These are phyloP conservation scores for Acanthosepion lycidas DNA, from an alignment of 2,888 invertebrate species.

Conservation along the genomic window DNA sequence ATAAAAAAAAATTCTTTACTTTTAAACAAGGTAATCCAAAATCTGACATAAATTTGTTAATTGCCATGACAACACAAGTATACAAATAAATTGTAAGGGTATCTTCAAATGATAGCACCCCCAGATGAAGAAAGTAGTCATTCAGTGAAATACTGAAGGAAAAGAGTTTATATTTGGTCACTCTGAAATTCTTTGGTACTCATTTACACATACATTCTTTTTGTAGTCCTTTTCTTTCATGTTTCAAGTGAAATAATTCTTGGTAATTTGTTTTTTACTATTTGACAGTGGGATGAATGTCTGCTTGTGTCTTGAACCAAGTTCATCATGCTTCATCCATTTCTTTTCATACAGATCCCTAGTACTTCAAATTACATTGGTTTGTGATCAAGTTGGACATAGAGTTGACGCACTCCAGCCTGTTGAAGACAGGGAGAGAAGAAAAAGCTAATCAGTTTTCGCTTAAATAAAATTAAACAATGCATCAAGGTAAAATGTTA, in stretches of 20 bases:
- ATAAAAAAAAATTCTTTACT: not conserved
- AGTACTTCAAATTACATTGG: conserved; percentile 78
- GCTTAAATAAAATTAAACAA: too few species aligned
- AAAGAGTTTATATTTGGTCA: not conserved
- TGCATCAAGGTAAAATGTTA: too few species aligned
- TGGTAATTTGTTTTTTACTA: too few species aligned
- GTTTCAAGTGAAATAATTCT: not conserved
- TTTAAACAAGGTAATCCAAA: not conserved
- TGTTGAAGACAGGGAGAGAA: conserved; percentile 53
- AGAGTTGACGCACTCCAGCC: conserved; percentile 91
- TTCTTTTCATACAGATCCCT: not conserved
- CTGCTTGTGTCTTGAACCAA: not conserved
- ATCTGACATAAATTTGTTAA: not conserved
- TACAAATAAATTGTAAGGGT: not conserved
- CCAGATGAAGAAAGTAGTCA: not conserved
- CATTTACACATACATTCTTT: not conserved
- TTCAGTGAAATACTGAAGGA: not conserved
- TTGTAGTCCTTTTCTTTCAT: not conserved
- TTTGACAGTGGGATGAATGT: not conserved
- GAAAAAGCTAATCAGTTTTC: not conserved
- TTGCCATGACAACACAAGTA: not conserved
- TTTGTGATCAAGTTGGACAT: conserved; percentile 94
- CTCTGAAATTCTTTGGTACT: not conserved
- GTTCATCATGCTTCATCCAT: not conserved
- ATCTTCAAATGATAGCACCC: not conserved